Conservation (phyloP, 2,888 invertebrate species). For the Zaprionus bogoriensis region DNA sequence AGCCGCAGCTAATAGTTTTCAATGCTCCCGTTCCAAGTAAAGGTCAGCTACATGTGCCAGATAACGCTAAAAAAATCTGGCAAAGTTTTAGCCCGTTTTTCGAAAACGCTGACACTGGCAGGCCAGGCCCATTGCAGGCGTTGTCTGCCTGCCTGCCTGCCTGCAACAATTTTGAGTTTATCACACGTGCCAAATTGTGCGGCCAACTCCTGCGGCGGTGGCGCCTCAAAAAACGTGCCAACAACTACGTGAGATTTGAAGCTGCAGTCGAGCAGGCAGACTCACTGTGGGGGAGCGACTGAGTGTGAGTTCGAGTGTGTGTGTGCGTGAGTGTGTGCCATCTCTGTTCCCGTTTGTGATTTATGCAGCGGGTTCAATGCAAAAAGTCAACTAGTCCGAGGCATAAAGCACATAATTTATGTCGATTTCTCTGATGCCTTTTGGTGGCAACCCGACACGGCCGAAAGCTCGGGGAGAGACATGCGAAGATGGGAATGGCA, state of each 20-base stretch:
- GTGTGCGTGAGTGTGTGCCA: slow-evolving; percentile 21
- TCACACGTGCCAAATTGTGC: slow-evolving; percentile 76
- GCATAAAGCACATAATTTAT: slow-evolving; percentile 73
- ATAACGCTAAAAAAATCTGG: slow-evolving; percentile 58
- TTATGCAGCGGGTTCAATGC: slow-evolving; percentile 72
- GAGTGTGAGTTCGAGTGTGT: slow-evolving; percentile 7
- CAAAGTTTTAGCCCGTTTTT: slow-evolving; percentile 39
- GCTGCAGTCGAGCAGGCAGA: slow-evolving; percentile 27
- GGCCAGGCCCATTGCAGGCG: slow-evolving; percentile 38
- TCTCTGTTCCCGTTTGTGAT: slow-evolving; percentile 53
- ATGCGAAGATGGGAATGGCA: slow-evolving; percentile 12
- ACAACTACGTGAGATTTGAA: slow-evolving; percentile 60
- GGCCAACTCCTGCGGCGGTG: slow-evolving; percentile 58
- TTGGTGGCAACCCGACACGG: slow-evolving; percentile 1
- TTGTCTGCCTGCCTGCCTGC: slow-evolving; percentile 32
- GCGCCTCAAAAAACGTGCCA: slow-evolving; percentile 44
- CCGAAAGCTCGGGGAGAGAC: neutral
- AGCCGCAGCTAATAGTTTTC: slow-evolving; percentile 67
- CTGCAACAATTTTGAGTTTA: slow-evolving; percentile 74
- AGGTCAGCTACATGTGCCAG: slow-evolving; percentile 73
- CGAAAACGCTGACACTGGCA: slow-evolving; percentile 63
- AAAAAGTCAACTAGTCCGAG: slow-evolving; percentile 66
- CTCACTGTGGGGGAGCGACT: neutral
- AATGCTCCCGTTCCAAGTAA: slow-evolving; percentile 59
- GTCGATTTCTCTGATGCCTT: slow-evolving; percentile 44